Conservation (phyloP, 35 echinoderm and acorn worm species). For the Acanthaster planci region DNA sequence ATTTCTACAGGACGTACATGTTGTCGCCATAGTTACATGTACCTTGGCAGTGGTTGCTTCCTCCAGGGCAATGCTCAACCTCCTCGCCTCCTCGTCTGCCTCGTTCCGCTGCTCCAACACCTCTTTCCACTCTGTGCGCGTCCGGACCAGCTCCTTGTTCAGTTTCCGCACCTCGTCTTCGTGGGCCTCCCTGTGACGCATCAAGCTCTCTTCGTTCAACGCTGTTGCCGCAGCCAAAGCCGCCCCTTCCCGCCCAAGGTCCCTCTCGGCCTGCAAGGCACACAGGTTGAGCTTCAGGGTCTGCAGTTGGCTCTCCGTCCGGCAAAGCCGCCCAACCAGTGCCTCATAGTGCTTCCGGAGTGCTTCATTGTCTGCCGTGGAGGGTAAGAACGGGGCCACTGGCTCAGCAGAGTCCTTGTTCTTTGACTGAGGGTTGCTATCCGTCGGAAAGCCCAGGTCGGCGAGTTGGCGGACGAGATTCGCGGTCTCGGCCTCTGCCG, state of each 20-base stretch:
- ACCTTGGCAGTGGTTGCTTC: constrained; percentile 55
- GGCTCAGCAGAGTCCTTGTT: not conserved
- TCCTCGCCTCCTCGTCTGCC: constrained; percentile 47
- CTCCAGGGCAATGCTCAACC: constrained; percentile 53
- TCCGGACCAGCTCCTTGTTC: constrained; percentile 52
- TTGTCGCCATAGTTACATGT: too few relatives aligned
- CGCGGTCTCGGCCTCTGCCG: constrained; percentile 73
- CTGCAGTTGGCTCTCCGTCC: constrained; percentile 84
- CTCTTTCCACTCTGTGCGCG: constrained; percentile 47
- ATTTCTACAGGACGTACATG: too few relatives aligned
- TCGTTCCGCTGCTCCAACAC: not conserved
- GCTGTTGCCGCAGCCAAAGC: constrained; percentile 21
- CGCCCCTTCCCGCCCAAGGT: constrained; percentile 43
- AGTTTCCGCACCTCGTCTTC: constrained; percentile 46
- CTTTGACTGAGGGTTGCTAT: not conserved
- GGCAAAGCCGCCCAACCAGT: constrained; percentile 70
- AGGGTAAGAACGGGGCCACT: constrained; percentile 44
- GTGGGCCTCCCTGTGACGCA: constrained; percentile 38
- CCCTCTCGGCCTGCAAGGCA: constrained; percentile 71
- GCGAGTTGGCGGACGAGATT: constrained; percentile 68
- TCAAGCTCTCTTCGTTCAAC: not conserved
- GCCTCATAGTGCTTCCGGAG: constrained; percentile 76
- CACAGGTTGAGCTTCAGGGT: constrained; percentile 89
- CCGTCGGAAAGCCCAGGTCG: constrained; percentile 48
- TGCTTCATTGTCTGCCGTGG: constrained; percentile 35